Percentiles rank a stretch among this genome's conserved stretches.
phyloP scores from a whole-genome alignment of 2,797 vertebrate species.

The Setipinna tenuifilis region DNA sequence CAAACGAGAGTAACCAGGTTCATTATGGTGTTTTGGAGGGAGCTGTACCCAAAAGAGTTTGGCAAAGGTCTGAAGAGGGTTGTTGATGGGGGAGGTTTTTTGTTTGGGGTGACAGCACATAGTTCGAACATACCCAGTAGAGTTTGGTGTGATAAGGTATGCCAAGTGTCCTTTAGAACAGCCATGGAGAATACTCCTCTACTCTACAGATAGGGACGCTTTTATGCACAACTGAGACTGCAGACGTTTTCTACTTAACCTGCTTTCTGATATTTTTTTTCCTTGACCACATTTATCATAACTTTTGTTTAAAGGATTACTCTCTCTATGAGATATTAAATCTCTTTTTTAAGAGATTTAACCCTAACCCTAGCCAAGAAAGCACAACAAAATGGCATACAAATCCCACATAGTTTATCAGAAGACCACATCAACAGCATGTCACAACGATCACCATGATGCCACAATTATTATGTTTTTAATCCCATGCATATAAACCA shows the following conservation, averaged over 20 bases:
- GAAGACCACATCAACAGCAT: neutral
- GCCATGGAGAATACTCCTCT: neutral
- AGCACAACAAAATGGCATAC: too few species aligned
- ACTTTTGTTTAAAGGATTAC: too few species aligned
- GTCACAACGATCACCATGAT: neutral
- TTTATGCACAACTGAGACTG: neutral
- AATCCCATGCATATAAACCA: neutral
- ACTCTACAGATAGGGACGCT: neutral
- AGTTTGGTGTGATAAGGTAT: neutral
- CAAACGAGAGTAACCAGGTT: neutral
- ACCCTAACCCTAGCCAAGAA: too few species aligned
- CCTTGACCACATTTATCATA: neutral
- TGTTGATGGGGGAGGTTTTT: neutral
- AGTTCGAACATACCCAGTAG: neutral
- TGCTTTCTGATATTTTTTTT: neutral
- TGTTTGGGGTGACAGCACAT: neutral
- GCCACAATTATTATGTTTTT: neutral
- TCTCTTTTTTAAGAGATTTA: too few species aligned
- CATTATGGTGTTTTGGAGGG: conserved; percentile 6
- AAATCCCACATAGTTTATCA: too few species aligned
- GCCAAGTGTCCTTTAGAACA: neutral
- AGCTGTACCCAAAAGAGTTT: neutral
- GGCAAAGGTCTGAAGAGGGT: neutral
- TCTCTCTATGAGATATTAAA: too few species aligned
- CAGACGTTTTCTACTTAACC: neutral